A percentile compares a stretch with the other conserved stretches of the same genome.
Evolutionary conservation across 2,113 vertebrate species (phyloP).

Genomic region (Grammomys surdaster): DNA sequence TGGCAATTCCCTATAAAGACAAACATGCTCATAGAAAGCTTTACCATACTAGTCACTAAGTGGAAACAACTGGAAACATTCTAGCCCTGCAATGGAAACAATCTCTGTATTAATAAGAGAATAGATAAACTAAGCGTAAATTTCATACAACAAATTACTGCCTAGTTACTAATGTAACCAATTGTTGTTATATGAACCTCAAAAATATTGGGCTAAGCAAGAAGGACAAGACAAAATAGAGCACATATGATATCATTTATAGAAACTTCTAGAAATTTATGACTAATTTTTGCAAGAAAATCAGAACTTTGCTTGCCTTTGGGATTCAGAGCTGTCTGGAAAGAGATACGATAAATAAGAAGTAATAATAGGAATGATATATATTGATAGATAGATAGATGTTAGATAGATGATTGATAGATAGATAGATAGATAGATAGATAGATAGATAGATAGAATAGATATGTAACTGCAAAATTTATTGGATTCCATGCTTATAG

Average conservation of each 20-base stretch:
- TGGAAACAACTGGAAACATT: constrained; percentile 14
- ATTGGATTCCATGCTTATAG: neutral
- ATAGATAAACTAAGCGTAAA: neutral
- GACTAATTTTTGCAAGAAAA: neutral
- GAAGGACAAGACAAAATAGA: neutral
- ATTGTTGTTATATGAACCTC: neutral
- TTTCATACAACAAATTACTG: neutral
- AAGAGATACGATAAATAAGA: neutral
- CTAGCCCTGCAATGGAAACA: neutral
- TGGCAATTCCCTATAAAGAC: neutral
- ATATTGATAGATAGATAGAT: neutral
- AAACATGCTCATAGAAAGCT: neutral
- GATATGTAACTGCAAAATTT: neutral
- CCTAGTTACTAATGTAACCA: neutral
- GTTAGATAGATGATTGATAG: neutral
- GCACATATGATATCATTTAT: neutral
- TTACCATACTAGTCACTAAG: neutral
- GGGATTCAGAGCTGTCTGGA: neutral
- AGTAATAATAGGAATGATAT: neutral
- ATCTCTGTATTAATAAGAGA: neutral
- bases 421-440: neutral
- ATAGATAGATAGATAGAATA: neutral
- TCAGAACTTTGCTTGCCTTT: neutral
- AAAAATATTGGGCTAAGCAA: neutral
- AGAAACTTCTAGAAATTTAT: constrained; percentile 26